These are phyloP conservation scores for Heteronetta atricapilla DNA, from an alignment of 2,113 vertebrate species.

Conservation along the genomic window DNA sequence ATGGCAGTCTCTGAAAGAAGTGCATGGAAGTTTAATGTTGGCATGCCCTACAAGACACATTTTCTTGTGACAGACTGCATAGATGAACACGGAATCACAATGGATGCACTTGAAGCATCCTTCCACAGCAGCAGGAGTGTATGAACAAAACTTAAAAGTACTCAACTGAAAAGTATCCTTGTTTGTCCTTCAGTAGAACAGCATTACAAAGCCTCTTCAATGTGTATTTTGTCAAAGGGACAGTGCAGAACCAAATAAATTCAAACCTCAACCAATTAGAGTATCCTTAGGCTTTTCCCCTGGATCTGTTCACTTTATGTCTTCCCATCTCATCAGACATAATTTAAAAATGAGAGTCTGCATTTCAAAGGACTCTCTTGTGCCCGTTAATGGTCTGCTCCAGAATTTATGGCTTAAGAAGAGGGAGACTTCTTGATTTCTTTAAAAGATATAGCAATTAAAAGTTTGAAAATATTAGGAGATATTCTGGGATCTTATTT, in stretches of 20 bases:
- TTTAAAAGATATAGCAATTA: slow-evolving; percentile 15
- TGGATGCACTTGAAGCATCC: slow-evolving; percentile 15
- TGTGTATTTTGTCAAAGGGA: slow-evolving; percentile 67
- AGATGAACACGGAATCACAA: slow-evolving; percentile 37
- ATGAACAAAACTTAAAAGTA: slow-evolving; percentile 68
- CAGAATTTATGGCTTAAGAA: slow-evolving; percentile 46
- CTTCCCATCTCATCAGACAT: slow-evolving; percentile 54
- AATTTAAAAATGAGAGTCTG: slow-evolving; percentile 58
- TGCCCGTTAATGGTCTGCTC: slow-evolving; percentile 40
- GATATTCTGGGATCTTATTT: slow-evolving; percentile 18
- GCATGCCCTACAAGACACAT: slow-evolving; percentile 25
- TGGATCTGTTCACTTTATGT: slow-evolving; percentile 56
- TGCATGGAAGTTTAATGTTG: slow-evolving; percentile 20
- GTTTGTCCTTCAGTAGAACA: slow-evolving; percentile 73
- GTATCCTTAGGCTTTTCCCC: slow-evolving; percentile 65
- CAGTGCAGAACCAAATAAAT: slow-evolving; percentile 65
- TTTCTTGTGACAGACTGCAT: slow-evolving; percentile 44
- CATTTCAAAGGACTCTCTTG: slow-evolving; percentile 57
- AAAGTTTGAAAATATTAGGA: slow-evolving; percentile 54
- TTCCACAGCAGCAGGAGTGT: slow-evolving; percentile 32
- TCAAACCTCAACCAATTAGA: slow-evolving; percentile 71
- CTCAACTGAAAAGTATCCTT: slow-evolving; percentile 71
- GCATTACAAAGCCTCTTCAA: slow-evolving; percentile 74
- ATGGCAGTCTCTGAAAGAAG: slow-evolving; percentile 61
- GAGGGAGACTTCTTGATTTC: slow-evolving; percentile 34